phyloP scores from a whole-genome alignment of 1,140 invertebrate species.

The Drosophila littoralis region DNA sequence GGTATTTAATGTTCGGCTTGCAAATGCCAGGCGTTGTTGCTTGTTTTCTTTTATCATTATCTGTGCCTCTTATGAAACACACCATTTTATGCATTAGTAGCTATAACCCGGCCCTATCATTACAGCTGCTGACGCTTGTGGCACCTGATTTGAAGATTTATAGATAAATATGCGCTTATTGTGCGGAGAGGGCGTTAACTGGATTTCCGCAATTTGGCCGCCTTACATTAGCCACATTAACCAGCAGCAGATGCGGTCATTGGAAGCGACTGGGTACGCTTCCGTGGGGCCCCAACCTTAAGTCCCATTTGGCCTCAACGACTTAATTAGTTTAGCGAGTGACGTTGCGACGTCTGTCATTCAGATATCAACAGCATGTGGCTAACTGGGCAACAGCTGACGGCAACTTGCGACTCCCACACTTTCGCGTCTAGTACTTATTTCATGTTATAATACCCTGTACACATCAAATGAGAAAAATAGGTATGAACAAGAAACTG shows the following conservation, averaged over 20 bases:
- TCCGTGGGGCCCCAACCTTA: conserved; percentile 37
- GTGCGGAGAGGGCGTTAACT: conserved; percentile 43
- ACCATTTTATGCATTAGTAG: conserved; percentile 67
- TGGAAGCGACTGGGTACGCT: conserved; percentile 53
- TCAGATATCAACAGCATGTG: conserved; percentile 21
- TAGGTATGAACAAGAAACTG: neutral
- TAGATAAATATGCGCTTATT: conserved; percentile 65
- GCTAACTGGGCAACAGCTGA: conserved; percentile 54
- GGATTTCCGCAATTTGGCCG: conserved; percentile 69
- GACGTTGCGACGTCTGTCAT: conserved; percentile 44
- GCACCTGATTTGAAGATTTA: conserved; percentile 54
- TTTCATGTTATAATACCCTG: conserved; percentile 4
- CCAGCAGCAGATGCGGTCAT: conserved; percentile 36
- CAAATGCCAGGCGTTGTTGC: too few species aligned
- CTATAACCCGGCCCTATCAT: conserved; percentile 48
- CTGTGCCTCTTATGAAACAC: conserved; percentile 60
- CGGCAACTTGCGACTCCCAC: conserved; percentile 31
- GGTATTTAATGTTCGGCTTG: too few species aligned
- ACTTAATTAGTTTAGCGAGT: conserved; percentile 62
- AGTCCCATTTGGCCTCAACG: conserved; percentile 36
- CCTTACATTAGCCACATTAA: conserved; percentile 42
- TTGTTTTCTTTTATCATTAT: conserved; percentile 26
- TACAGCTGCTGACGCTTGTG: conserved; percentile 52
- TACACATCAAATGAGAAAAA: neutral
- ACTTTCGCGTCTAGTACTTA: conserved; percentile 58